phyloP scores from a whole-genome alignment of 2,113 vertebrate species.

The Porphyrio hochstetteri region DNA sequence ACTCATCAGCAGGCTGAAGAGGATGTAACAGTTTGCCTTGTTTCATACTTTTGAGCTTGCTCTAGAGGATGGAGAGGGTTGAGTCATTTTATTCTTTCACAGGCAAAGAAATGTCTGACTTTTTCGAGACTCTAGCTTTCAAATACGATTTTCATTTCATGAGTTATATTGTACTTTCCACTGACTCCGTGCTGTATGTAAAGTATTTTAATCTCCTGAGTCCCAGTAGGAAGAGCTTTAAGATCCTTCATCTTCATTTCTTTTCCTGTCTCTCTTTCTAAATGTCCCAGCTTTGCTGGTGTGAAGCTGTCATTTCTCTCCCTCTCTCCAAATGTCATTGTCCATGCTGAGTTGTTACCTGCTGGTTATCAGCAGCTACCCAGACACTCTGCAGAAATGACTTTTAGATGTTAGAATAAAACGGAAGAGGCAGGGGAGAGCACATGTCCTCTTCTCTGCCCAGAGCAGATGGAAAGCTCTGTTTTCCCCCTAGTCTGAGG shows the following conservation, averaged over 20 bases:
- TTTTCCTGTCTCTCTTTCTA: slow-evolving; percentile 34
- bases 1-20: slow-evolving; percentile 37
- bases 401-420: slow-evolving; percentile 53
- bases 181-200: background rate
- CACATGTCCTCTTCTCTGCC: background rate
- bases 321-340: slow-evolving; percentile 65
- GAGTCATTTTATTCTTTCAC: background rate
- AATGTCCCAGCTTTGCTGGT: slow-evolving; percentile 45
- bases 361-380: slow-evolving; percentile 65
- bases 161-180: slow-evolving; percentile 19
- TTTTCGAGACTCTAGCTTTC: slow-evolving; percentile 8
- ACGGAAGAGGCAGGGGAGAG: slow-evolving; percentile 16
- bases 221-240: slow-evolving; percentile 52
- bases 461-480: slow-evolving; percentile 57
- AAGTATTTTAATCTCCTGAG: slow-evolving; percentile 56
- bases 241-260: slow-evolving; percentile 64
- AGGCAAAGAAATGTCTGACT: slow-evolving; percentile 1
- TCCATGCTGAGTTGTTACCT: slow-evolving; percentile 63
- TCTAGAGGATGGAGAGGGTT: background rate
- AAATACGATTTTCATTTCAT: slow-evolving; percentile 41
- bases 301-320: slow-evolving; percentile 58
- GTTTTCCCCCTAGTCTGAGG: background rate
- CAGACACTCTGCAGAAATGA: slow-evolving; percentile 46
- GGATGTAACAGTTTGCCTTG: slow-evolving; percentile 9
- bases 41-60: background rate